Conservation (phyloP, 1,140 invertebrate genomes). For the Achatina immaculata region DNA sequence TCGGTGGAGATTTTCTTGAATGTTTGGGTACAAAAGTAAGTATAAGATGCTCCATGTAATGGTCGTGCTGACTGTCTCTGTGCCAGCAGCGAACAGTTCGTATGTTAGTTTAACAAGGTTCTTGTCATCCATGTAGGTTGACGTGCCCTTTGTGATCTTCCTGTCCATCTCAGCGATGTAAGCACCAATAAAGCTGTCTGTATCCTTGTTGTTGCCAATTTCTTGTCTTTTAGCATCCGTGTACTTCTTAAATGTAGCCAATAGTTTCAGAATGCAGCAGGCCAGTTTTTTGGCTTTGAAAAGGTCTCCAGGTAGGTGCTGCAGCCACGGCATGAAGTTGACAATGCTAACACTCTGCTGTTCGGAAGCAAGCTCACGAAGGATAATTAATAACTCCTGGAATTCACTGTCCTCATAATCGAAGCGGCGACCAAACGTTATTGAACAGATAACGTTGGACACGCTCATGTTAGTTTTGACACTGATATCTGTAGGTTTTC, state of each 20-base stretch:
- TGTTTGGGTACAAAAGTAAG: conserved; percentile 80
- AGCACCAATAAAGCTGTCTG: conserved; percentile 45
- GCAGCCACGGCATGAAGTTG: conserved; percentile 47
- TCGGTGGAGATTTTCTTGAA: conserved; percentile 84
- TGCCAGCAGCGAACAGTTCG: conserved; percentile 79
- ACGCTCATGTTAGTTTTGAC: conserved; percentile 37
- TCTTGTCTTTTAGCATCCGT: not conserved
- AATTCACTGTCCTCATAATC: conserved; percentile 68
- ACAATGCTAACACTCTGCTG: conserved; percentile 24
- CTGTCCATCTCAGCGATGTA: conserved; percentile 44
- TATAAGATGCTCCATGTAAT: conserved; percentile 89
- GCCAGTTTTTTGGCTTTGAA: conserved; percentile 31
- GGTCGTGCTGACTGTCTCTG: conserved; percentile 89
- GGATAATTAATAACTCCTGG: not conserved
- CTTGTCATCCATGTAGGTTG: conserved; percentile 15
- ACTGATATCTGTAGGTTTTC: conserved; percentile 37
- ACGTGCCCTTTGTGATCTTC: not conserved
- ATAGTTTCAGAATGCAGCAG: conserved; percentile 33
- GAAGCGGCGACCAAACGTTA: conserved; percentile 83
- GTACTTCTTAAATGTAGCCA: conserved; percentile 45
- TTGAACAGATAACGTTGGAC: conserved; percentile 85
- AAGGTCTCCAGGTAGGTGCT: conserved; percentile 49
- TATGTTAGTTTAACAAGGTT: conserved; percentile 35
- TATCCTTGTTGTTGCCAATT: conserved; percentile 14
- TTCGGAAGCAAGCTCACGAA: conserved; percentile 7